A percentile compares a stretch with the other conserved stretches of the same genome.
Conservation (phyloP, 1,140 invertebrate species). For the Zaprionus taronus region DNA sequence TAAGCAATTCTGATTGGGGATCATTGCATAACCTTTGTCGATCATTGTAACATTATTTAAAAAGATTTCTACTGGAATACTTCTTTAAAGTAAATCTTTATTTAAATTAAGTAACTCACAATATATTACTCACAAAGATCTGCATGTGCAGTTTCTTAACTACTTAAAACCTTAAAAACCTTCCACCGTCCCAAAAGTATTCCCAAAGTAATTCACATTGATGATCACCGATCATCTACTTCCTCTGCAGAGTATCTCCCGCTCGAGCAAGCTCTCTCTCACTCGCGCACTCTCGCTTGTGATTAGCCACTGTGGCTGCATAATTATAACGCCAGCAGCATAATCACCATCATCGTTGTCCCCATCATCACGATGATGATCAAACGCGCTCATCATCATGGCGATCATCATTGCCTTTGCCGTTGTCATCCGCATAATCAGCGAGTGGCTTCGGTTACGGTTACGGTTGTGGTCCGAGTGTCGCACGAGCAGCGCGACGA, state of each 20-base stretch:
- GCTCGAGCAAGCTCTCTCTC: constrained; percentile 1
- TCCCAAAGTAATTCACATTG: no score
- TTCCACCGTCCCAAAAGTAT: no score
- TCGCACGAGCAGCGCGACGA: constrained; percentile 18
- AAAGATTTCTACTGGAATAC: no score
- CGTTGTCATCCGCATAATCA: constrained; percentile 69
- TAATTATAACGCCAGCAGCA: constrained; percentile 54
- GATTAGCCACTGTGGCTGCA: constrained; percentile 52
- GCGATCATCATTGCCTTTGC: constrained; percentile 29
- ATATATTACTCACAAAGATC: no score
- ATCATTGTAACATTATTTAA: no score
- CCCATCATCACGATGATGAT: constrained; percentile 50
- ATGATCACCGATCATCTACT: neutral
- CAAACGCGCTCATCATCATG: constrained; percentile 57
- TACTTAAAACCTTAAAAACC: no score
- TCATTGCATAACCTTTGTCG: neutral
- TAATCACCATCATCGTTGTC: constrained; percentile 41
- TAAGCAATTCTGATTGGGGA: no score
- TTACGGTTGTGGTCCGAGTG: constrained; percentile 56
- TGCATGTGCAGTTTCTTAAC: no score
- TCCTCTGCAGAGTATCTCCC: neutral
- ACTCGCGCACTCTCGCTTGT: constrained; percentile 11
- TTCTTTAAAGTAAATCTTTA: no score
- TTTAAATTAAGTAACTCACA: no score
- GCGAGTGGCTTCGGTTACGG: constrained; percentile 49